These are phyloP conservation scores for Amphimallon solstitiale DNA, from an alignment of 2,888 invertebrate species.

Conservation along the genomic window DNA sequence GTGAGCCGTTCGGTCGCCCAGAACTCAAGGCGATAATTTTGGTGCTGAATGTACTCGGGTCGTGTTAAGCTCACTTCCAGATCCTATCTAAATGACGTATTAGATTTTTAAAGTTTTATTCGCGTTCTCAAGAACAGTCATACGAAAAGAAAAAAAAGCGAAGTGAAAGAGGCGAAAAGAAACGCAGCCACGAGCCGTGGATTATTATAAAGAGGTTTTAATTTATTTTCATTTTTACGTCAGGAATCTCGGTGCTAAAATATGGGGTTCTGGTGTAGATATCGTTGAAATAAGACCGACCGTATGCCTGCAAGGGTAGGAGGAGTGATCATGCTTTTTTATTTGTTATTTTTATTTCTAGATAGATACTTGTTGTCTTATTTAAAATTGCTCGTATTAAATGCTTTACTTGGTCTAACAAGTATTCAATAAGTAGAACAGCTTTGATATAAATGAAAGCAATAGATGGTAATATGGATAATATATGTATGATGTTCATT, in stretches of 20 bases:
- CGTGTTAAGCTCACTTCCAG: slow-evolving; percentile 50
- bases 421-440: too few relatives aligned
- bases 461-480: too few relatives aligned
- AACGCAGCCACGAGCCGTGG: slow-evolving; percentile 60
- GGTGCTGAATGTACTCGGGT: slow-evolving; percentile 55
- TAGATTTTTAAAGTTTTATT: slow-evolving; percentile 62
- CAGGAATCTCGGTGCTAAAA: slow-evolving; percentile 50
- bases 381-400: too few relatives aligned
- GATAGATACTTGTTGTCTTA: too few relatives aligned
- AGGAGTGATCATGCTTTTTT: slow-evolving; percentile 40
- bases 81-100: slow-evolving; percentile 63
- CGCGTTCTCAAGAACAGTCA: slow-evolving; percentile 43
- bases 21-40: slow-evolving; percentile 38
- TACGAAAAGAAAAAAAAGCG: not conserved
- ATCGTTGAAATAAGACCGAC: slow-evolving; percentile 23
- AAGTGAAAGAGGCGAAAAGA: slow-evolving; percentile 48
- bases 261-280: slow-evolving; percentile 53
- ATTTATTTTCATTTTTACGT: slow-evolving; percentile 60
- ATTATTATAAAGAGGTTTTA: slow-evolving; percentile 55
- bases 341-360: too few relatives aligned
- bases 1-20: slow-evolving; percentile 12
- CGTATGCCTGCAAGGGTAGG: slow-evolving; percentile 56
- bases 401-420: too few relatives aligned
- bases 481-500: too few relatives aligned
- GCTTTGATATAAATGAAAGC: too few relatives aligned